Evolutionary conservation across 2,113 vertebrate species (phyloP), one percentile per base, ranked within the genome.

Genomic region (Labeo catla): DNA sequence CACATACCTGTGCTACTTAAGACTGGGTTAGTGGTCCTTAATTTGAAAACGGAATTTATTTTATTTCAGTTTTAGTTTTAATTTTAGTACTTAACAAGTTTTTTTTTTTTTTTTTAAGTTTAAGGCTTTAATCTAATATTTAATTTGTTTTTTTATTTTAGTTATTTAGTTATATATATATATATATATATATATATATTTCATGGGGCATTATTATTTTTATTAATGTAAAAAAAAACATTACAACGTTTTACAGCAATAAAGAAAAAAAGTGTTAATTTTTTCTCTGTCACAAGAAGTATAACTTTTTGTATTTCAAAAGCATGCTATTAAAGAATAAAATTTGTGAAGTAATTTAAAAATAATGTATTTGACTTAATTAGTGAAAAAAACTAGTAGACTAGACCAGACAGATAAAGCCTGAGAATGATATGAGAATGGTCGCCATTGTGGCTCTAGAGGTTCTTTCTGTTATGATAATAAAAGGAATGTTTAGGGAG

Each of bases 401-500:
- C n/a, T 6, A 54, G 28, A 54, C 19, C 54, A 4, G 54, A 4
- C 15, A 9, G 12, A 12, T 45, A 5, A 43, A 61, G 39, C 6
- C 52, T 57, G 34, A 4, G 34, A 19, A 54, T 66, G 28, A n/a
- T 21, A 45, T 7, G 72, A 81, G 63, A 68, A 81, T 68, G 82
- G 19, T 34, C 65, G 74, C 85, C 89, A 90, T 88, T 87, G 82
- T 87, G 85, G 83, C 85, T 87, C 83, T 39, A 47, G 15, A 15
- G 52, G 52, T 23, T 47, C 19, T 23, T 59, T 43, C 4, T 61
- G 34, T 59, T 61, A 47, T 28, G 23, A 61, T 23, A 49, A 74
- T 74, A 6, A 23, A 74, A 49, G 2, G 54, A 28, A 57, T 61
- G 19, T 43, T 61, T 34, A 28, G 21, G 4, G 39, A 28, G 57